phyloP scores from a whole-genome alignment of 1,140 invertebrate species.

The Phymorhynchus buccinoides region DNA sequence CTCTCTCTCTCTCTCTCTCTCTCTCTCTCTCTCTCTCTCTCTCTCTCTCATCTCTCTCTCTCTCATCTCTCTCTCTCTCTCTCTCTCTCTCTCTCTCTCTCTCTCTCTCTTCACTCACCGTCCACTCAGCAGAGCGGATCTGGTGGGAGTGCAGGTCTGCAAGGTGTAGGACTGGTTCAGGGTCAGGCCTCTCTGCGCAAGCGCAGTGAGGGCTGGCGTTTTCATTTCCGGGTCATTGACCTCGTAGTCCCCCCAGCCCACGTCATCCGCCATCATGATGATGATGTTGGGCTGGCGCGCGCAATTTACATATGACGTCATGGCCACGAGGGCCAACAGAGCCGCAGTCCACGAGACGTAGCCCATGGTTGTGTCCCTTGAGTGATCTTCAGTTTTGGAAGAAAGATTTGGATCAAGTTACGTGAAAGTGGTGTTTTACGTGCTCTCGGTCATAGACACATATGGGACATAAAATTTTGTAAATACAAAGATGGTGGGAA shows the following conservation, averaged over 20 bases:
- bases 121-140: slow-evolving; percentile 13
- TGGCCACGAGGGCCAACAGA: neutral
- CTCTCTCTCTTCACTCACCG: neutral
- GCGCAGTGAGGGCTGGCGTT: slow-evolving; percentile 60
- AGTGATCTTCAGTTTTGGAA: too few relatives aligned
- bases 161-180: slow-evolving; percentile 57
- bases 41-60: too few relatives aligned
- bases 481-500: too few relatives aligned
- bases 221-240: slow-evolving; percentile 40
- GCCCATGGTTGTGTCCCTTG: neutral
- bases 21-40: too few relatives aligned
- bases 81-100: slow-evolving; percentile 25
- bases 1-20: too few relatives aligned
- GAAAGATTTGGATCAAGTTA: too few relatives aligned
- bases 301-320: neutral
- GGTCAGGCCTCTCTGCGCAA: slow-evolving; percentile 53
- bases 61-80: too few relatives aligned
- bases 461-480: too few relatives aligned
- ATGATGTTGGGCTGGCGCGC: slow-evolving; percentile 15
- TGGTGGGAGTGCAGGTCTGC: slow-evolving; percentile 55
- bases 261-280: slow-evolving; percentile 20
- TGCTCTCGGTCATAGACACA: too few relatives aligned
- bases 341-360: neutral
- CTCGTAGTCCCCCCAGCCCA: neutral
- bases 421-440: too few relatives aligned